Conservation (phyloP, 2,113 vertebrate species). For the Tyto alba region DNA sequence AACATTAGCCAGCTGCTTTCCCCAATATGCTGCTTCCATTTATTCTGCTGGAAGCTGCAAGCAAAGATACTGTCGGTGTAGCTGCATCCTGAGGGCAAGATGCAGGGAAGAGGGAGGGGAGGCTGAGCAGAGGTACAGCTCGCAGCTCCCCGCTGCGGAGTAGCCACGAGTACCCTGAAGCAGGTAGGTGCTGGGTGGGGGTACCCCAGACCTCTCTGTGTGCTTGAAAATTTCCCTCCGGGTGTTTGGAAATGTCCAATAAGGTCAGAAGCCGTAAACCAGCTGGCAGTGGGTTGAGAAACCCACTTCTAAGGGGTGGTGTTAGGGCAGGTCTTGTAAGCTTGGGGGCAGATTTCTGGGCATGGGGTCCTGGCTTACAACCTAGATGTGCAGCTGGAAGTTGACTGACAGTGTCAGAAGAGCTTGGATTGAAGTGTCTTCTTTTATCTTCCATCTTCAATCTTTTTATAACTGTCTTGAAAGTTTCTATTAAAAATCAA, state of each 20-base stretch:
- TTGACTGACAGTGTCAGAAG: not conserved
- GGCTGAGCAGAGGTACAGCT: not conserved
- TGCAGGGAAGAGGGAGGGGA: not conserved
- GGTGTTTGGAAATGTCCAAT: not conserved
- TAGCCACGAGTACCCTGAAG: not conserved
- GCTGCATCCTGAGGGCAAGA: not conserved
- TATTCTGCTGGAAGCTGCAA: not conserved
- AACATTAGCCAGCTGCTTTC: not conserved
- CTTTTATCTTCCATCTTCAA: not conserved
- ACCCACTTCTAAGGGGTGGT: not conserved
- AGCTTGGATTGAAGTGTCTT: not conserved
- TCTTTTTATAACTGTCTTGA: not conserved
- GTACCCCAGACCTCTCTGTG: not conserved
- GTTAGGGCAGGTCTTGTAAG: not conserved
- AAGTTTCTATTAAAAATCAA: not conserved
- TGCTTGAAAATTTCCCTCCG: not conserved
- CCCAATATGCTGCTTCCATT: not conserved
- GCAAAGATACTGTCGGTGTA: not conserved
- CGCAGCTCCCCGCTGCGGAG: accelerated
- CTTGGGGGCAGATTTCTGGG: not conserved
- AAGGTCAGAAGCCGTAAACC: not conserved
- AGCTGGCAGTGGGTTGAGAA: not conserved
- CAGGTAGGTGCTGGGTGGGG: not conserved
- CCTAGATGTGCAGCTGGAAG: not conserved
- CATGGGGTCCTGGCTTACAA: not conserved